Evolutionary conservation across 37 sponge, comb jelly and placozoan species (phyloP).

Genomic region (Chondrilla cf. caribensis): DNA sequence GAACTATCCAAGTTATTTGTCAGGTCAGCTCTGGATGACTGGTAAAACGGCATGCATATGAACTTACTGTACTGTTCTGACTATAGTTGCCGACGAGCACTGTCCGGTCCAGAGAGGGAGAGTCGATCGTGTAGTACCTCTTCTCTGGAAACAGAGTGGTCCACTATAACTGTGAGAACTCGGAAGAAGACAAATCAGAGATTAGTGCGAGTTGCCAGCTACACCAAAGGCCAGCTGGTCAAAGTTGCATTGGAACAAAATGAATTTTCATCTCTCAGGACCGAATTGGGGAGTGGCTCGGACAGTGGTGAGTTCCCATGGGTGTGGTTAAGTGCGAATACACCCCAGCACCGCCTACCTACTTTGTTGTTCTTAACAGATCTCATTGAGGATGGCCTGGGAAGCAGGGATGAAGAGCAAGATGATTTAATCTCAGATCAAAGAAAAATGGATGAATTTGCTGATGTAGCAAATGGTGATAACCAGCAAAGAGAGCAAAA

Average conservation of each 20-base stretch:
- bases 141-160: slow-evolving; percentile 7
- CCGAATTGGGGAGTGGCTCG: background rate
- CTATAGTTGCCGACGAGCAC: background rate
- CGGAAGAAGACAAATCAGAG: background rate
- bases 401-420: too few species aligned
- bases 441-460: too few species aligned
- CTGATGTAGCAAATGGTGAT: too few species aligned
- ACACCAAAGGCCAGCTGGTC: background rate
- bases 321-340: too few species aligned
- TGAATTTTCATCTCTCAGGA: background rate
- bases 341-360: too few species aligned
- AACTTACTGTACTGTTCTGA: too few species aligned
- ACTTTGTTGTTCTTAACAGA: too few species aligned
- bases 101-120: background rate
- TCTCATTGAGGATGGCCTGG: too few species aligned
- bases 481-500: too few species aligned
- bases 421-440: too few species aligned
- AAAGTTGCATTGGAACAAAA: background rate
- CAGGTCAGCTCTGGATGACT: background rate
- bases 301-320: too few species aligned
- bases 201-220: background rate
- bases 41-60: background rate
- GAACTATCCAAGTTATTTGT: background rate
- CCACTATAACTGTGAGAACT: background rate
- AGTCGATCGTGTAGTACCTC: background rate